Evolutionary conservation across 1,140 invertebrate genomes (phyloP).

Genomic region (Trinorchestia longiramus): DNA sequence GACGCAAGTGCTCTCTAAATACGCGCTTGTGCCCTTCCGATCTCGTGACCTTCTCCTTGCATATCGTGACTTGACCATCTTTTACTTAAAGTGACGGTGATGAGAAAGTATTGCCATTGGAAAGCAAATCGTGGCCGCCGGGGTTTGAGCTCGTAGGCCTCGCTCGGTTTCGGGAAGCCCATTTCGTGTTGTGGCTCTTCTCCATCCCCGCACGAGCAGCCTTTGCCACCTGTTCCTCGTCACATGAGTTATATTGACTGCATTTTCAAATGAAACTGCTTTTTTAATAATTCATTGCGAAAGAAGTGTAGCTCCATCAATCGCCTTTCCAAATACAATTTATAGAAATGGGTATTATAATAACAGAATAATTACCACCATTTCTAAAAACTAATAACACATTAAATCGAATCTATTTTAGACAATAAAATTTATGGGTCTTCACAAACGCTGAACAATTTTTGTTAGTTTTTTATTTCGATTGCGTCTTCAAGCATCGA

Average conservation of each 20-base stretch:
- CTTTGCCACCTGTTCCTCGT: conserved; percentile 12
- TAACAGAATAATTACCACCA: too few relatives aligned
- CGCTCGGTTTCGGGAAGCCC: background rate
- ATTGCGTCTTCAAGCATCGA: too few relatives aligned
- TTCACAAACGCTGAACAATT: too few relatives aligned
- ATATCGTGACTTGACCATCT: conserved; percentile 32
- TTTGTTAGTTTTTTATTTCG: too few relatives aligned
- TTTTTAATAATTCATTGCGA: background rate
- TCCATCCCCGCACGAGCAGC: background rate
- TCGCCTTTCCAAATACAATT: too few relatives aligned
- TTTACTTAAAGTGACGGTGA: background rate
- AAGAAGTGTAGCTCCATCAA: too few relatives aligned
- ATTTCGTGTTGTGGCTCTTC: background rate
- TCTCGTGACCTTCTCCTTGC: background rate
- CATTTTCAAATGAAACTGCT: background rate
- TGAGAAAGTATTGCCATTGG: background rate
- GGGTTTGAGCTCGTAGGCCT: background rate
- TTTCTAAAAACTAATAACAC: too few relatives aligned
- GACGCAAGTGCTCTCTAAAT: conserved; percentile 38
- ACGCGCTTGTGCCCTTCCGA: conserved; percentile 24
- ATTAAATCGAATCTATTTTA: too few relatives aligned
- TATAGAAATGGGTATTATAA: too few relatives aligned
- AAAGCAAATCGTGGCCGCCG: background rate
- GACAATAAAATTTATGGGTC: too few relatives aligned
- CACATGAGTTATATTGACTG: background rate